Conservation (phyloP, 2,888 invertebrate species). For the Hypselothyrea guttata region DNA sequence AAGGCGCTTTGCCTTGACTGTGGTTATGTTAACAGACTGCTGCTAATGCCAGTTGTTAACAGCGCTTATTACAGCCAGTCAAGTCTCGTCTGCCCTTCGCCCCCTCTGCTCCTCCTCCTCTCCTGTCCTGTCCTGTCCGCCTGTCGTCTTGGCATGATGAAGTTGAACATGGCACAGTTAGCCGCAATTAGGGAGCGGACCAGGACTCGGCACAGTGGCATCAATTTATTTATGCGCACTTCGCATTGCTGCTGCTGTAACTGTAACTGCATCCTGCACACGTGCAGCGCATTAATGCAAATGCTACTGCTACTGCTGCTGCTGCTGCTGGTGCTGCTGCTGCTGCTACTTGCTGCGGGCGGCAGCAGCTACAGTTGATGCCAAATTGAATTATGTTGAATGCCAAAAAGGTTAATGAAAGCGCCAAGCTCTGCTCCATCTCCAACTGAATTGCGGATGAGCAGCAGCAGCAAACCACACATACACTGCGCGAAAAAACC, state of each 20-base stretch:
- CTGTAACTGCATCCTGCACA: conserved; percentile 20
- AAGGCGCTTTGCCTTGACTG: not conserved
- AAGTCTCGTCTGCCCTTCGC: not conserved
- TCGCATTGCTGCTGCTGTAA: conserved; percentile 7
- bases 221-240: conserved; percentile 59
- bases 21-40: too few species aligned
- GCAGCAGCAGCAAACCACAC: conserved; percentile 37
- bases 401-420: conserved; percentile 74
- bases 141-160: not conserved
- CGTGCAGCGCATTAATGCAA: conserved; percentile 69
- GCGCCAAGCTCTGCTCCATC: conserved; percentile 13
- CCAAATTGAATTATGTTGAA: conserved; percentile 73
- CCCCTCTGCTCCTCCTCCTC: not conserved
- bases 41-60: conserved; percentile 24
- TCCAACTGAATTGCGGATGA: conserved; percentile 28
- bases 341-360: conserved; percentile 8
- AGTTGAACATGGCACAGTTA: not conserved
- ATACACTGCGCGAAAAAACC: too few species aligned
- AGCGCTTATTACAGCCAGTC: conserved; percentile 2
- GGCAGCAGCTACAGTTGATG: conserved; percentile 39
- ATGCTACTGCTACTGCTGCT: conserved; percentile 50
- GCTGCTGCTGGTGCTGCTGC: conserved; percentile 9
- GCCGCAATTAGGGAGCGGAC: conserved; percentile 46
- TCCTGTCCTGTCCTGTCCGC: too few species aligned
- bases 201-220: too few species aligned